Evolutionary conservation across 2,797 vertebrate genomes (phyloP).

Genomic region (Morus bassanus): DNA sequence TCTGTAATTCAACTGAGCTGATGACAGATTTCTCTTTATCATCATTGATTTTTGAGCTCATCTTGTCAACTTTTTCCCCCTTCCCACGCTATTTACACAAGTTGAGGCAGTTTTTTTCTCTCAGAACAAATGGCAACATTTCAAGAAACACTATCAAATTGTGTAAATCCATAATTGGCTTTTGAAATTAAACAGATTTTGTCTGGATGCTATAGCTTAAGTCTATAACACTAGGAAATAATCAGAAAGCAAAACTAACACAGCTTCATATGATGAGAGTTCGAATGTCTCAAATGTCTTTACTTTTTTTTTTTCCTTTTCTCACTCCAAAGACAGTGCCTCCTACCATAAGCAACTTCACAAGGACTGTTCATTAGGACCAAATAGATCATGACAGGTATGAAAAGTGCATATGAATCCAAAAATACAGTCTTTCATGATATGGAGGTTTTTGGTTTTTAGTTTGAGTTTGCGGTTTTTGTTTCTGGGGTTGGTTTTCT

Average conservation of each 20-base stretch:
- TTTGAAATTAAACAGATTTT: neutral
- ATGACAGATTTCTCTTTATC: constrained; percentile 24
- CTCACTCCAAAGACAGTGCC: neutral
- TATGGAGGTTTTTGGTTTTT: neutral
- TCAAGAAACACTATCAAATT: neutral
- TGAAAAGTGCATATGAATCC: neutral
- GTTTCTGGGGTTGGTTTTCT: neutral
- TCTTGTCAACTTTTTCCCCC: neutral
- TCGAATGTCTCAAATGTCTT: neutral
- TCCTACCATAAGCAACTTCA: neutral
- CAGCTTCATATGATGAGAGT: neutral
- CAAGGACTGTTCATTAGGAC: neutral
- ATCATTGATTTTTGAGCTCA: constrained; percentile 26
- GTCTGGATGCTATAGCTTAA: neutral
- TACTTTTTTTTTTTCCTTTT: neutral
- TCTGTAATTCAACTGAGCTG: neutral
- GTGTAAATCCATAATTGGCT: neutral
- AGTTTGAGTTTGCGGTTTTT: neutral
- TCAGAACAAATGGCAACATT: neutral
- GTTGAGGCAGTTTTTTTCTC: neutral
- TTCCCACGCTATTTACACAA: constrained; percentile 10
- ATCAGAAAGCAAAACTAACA: neutral
- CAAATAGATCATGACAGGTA: neutral
- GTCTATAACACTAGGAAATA: neutral
- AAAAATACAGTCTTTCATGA: neutral